Evolutionary conservation across 2,888 invertebrate species (phyloP).

Genomic region (Cistogaster globosa): DNA sequence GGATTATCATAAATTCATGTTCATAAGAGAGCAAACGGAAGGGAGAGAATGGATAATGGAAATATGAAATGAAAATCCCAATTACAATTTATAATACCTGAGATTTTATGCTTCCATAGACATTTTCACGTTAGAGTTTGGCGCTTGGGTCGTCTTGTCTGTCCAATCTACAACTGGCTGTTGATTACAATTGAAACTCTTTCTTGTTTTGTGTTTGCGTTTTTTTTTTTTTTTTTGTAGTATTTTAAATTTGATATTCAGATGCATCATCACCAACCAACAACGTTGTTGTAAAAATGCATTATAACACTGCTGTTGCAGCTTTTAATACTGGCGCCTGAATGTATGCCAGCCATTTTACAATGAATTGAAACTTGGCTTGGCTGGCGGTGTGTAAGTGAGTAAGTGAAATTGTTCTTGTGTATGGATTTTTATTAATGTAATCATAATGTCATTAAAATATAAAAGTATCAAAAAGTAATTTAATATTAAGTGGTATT

Average conservation of each 20-base stretch:
- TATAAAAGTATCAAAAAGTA: slow-evolving; percentile 73
- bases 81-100: slow-evolving; percentile 63
- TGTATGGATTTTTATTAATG: slow-evolving; percentile 42
- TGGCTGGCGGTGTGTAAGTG: background rate
- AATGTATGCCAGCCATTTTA: slow-evolving; percentile 14
- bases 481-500: slow-evolving; percentile 71
- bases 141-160: background rate
- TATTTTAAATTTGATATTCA: slow-evolving; percentile 68
- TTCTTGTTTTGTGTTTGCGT: slow-evolving; percentile 16
- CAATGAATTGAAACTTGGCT: background rate
- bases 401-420: background rate
- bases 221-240: slow-evolving; percentile 31
- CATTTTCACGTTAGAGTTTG: background rate
- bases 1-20: slow-evolving; percentile 67
- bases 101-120: slow-evolving; percentile 58
- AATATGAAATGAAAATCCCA: slow-evolving; percentile 62
- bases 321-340: slow-evolving; percentile 30
- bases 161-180: slow-evolving; percentile 49
- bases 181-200: slow-evolving; percentile 58
- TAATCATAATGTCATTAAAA: slow-evolving; percentile 71
- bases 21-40: slow-evolving; percentile 6
- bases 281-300: slow-evolving; percentile 38
- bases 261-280: slow-evolving; percentile 28
- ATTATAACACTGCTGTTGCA: slow-evolving; percentile 33
- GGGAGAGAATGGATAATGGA: slow-evolving; percentile 24